Base-by-base conservation (phyloP, 2,113 vertebrate species). In the Syngnathus scovelli region DNA sequence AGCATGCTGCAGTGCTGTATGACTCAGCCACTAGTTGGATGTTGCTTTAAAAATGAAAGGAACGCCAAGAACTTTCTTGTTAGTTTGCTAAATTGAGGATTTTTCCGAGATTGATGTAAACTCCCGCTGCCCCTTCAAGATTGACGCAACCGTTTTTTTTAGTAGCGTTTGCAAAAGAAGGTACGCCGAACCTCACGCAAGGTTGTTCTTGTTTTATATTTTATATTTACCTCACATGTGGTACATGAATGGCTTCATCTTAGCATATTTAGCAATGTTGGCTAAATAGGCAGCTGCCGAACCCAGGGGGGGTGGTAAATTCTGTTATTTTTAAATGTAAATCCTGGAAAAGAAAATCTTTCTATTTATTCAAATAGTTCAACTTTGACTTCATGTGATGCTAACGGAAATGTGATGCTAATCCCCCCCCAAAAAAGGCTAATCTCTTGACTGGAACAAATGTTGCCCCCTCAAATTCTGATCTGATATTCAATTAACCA, bases 1-100 rank as follows among this genome's bases (percentile, higher is more conserved):
- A 90, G 90, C 90, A 91, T 90, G 89, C 85, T 87, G 78, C 78
- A 79, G 76, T 82, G 65, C 76, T 58, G 78, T 82, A 61, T 85
- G 84, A 82, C 80, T 86, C 68, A 69, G 71, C 78, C 80, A 63
- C 63, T 73, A 84, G 85, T 86, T 88, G 5, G 84, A 78, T 78
- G 83, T 68, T 77, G 82, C 74, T 84, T 83, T 75, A 77, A 66
- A 74, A 73, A 75, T 3, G 78, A 83, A 72, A 86, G 67, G 76
- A 83, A 59, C 33, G 80, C 75, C 70, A 74, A 82, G 83, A 69
- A 77, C 71, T 6, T 58, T 58, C 6, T 58, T 58, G 27, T 36
- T 58, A 8, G 87, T 62, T 62, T 43, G 15, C 8, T 13, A 41
- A 61, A 23, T 23, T 3, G n/a, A 75, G 62, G 78, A 68, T 78